Evolutionary conservation across 2,888 invertebrate species (phyloP).

Genomic region (Aricia artaxerxes): DNA sequence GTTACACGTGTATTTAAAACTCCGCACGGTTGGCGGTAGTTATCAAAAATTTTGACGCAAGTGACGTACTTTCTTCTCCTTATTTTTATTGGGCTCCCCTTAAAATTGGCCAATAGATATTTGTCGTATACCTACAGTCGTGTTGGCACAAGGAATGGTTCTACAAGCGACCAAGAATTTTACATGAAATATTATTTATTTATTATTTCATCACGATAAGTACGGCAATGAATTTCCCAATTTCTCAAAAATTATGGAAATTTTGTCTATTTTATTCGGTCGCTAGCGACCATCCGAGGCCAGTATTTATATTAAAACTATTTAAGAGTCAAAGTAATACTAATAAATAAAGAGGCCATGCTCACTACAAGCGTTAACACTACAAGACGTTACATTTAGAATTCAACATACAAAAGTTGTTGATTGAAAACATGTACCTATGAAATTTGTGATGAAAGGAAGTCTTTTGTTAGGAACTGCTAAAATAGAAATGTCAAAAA

Average conservation of each 20-base stretch:
- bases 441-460: slow-evolving; percentile 30
- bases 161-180: not conserved
- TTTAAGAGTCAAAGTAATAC: slow-evolving; percentile 17
- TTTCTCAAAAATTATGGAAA: not conserved
- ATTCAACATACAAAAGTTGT: slow-evolving; percentile 30
- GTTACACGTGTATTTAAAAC: not conserved
- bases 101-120: slow-evolving; percentile 4
- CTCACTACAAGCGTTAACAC: slow-evolving; percentile 27
- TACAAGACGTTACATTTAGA: slow-evolving; percentile 17
- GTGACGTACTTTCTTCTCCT: not conserved
- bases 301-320: slow-evolving; percentile 21
- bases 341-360: slow-evolving; percentile 26
- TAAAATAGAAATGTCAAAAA: slow-evolving; percentile 27
- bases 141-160: slow-evolving; percentile 9
- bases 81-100: not conserved
- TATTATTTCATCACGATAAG: not conserved
- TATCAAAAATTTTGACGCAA: not conserved
- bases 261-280: not conserved
- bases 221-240: not conserved
- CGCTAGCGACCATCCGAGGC: slow-evolving; percentile 1
- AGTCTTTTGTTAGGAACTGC: slow-evolving; percentile 33
- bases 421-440: slow-evolving; percentile 26
- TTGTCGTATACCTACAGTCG: slow-evolving; percentile 9
- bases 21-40: not conserved
- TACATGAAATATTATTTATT: not conserved